Percentiles rank a stretch among this genome's conserved stretches.
Conservation (phyloP, 64 coral and sea anemone species). For the Anthopleura sola region DNA sequence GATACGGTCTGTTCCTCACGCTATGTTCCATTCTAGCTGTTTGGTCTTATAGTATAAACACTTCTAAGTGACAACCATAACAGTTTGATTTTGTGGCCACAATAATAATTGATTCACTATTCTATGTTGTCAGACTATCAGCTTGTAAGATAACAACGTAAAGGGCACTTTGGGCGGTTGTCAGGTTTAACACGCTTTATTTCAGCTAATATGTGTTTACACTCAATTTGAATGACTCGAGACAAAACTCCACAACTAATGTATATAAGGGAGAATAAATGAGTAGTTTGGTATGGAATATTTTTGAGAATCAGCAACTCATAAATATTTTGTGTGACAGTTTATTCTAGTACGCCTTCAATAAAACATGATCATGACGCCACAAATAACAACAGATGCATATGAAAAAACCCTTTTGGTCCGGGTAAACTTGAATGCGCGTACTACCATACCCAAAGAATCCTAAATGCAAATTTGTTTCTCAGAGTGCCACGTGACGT, state of each 20-base stretch:
- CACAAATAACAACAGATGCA: conserved; percentile 6
- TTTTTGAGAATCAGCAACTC: background rate
- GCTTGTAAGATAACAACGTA: background rate
- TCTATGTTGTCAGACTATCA: background rate
- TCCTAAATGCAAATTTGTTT: background rate
- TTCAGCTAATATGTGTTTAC: background rate
- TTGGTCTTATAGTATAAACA: background rate
- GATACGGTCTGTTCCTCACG: background rate
- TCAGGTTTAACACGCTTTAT: background rate
- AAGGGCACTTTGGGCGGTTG: background rate
- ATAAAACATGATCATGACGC: conserved; percentile 17
- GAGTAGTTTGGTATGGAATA: background rate
- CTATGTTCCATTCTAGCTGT: background rate
- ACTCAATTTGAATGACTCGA: background rate
- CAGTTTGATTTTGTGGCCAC: background rate
- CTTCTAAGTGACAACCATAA: conserved; percentile 11
- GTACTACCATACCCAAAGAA: background rate
- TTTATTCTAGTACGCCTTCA: background rate
- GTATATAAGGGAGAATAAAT: background rate
- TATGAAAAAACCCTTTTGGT: background rate
- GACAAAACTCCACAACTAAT: background rate
- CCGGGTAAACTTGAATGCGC: background rate
- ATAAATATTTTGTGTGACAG: conserved; percentile 22
- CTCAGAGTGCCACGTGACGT: background rate
- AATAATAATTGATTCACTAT: background rate